Evolutionary conservation across 2,797 vertebrate species (phyloP), one percentile per base, ranked within the genome.

Genomic region (Sebastes cheni): DNA sequence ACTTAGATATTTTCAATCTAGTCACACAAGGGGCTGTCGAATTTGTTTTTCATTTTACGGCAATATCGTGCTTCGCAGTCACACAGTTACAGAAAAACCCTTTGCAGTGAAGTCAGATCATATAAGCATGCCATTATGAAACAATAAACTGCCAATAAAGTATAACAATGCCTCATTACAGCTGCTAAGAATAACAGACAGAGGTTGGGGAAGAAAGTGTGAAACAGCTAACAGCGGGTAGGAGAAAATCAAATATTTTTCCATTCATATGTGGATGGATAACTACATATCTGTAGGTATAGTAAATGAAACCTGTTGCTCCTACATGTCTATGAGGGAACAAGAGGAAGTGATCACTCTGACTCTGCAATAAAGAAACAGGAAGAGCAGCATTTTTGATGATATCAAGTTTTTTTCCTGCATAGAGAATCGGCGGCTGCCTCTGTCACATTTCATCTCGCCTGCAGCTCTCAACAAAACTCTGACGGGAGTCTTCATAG

Each of bases 341-440:
- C 3, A 67, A 32, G n/a, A 81, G 71, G 85, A 82, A 80, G 73
- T 72, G 65, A 46, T 16, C 11, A 29, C 6, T 69, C 27, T 23
- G 30, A 69, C 32, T 77, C 58, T 1, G 29, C n/a, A 27, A 54
- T 16, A 52, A 46, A 65, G 60, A 81, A 83, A 78, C 23, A 23
- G 59, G 36, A 83, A 81, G 64, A 6, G 46, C 58, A 20, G n/a
- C 4, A 2, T 20, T 29, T 69, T 39, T 58, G 9, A 22, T 16
- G 18, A 61, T 59, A 46, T 18, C 6, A 8, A 46, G 1, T 46
- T 46, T 46, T 42, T 14, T 46, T 46, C 42, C 14, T 46, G 16
- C 42, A 46, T 18, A 46, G 6, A 46, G 42, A 46, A 46, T 18
- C 3, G 16, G 42, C 42, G 16, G 42, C 42, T 16, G 42, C 16